These are phyloP conservation scores for Callipepla squamata DNA, from an alignment of 2,113 vertebrate genomes.

Conservation along the genomic window DNA sequence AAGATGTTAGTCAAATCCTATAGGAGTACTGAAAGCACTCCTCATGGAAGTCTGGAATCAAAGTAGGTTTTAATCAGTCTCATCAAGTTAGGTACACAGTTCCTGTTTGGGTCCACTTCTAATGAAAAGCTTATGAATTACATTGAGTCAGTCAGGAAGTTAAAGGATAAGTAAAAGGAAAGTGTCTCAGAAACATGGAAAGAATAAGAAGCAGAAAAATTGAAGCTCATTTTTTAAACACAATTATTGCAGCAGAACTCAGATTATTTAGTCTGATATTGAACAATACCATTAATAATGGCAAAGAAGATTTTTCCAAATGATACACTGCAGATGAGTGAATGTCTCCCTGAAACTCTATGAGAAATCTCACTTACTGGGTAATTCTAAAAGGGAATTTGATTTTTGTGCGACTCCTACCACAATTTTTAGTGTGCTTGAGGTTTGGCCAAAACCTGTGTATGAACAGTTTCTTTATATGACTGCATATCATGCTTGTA, in stretches of 20 bases:
- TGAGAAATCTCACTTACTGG: background rate
- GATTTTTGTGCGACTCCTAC: background rate
- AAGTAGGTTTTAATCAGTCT: conserved; percentile 68
- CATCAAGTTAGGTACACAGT: background rate
- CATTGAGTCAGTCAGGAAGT: background rate
- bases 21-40: conserved; percentile 59
- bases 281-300: background rate
- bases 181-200: background rate
- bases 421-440: background rate
- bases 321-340: background rate
- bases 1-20: conserved; percentile 66
- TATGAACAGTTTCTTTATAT: background rate
- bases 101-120: conserved; percentile 21
- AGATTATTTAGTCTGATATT: background rate
- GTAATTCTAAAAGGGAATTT: background rate
- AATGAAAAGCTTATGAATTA: conserved; percentile 1
- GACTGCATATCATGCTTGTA: background rate
- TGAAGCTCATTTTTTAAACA: background rate
- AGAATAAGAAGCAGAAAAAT: background rate
- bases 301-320: background rate
- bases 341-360: background rate
- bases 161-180: background rate
- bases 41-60: conserved; percentile 58
- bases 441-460: background rate
- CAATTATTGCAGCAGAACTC: background rate